phyloP scores from a whole-genome alignment of 1,140 invertebrate genomes.

The Trialeurodes vaporariorum region DNA sequence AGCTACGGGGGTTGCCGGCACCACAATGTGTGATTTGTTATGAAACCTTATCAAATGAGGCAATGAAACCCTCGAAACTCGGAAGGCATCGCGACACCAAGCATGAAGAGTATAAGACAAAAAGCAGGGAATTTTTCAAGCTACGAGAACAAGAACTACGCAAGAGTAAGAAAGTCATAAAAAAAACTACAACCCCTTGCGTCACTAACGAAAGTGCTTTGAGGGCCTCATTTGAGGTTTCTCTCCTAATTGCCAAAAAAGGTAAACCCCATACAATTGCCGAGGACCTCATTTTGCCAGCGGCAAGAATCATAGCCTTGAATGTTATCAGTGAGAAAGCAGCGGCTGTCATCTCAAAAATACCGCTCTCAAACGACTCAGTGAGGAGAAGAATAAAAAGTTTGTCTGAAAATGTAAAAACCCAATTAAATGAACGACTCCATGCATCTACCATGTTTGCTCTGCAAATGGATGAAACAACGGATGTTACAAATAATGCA shows the following conservation, averaged over 20 bases:
- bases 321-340: slow-evolving; percentile 9
- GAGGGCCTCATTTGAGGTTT: slow-evolving; percentile 18
- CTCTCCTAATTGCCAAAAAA: slow-evolving; percentile 6
- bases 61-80: slow-evolving; percentile 20
- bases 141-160: slow-evolving; percentile 23
- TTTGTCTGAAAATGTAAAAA: slow-evolving; percentile 11
- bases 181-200: slow-evolving; percentile 15
- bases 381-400: slow-evolving; percentile 10
- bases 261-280: slow-evolving; percentile 9
- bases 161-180: slow-evolving; percentile 22
- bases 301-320: slow-evolving; percentile 2
- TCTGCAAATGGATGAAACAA: no score
- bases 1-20: no score
- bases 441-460: slow-evolving; percentile 19
- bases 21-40: slow-evolving; percentile 25
- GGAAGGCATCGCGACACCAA: slow-evolving; percentile 22
- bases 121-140: slow-evolving; percentile 23
- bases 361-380: slow-evolving; percentile 18
- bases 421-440: slow-evolving; percentile 18
- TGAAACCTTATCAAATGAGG: slow-evolving; percentile 20
- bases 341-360: slow-evolving; percentile 9
- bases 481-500: slow-evolving; percentile 15
- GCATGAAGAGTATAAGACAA: slow-evolving; percentile 21
- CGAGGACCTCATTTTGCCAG: slow-evolving; percentile 13
- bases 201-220: slow-evolving; percentile 21